These are phyloP conservation scores for Tachycineta bicolor DNA, from an alignment of 2,113 vertebrate species.

Conservation along the genomic window DNA sequence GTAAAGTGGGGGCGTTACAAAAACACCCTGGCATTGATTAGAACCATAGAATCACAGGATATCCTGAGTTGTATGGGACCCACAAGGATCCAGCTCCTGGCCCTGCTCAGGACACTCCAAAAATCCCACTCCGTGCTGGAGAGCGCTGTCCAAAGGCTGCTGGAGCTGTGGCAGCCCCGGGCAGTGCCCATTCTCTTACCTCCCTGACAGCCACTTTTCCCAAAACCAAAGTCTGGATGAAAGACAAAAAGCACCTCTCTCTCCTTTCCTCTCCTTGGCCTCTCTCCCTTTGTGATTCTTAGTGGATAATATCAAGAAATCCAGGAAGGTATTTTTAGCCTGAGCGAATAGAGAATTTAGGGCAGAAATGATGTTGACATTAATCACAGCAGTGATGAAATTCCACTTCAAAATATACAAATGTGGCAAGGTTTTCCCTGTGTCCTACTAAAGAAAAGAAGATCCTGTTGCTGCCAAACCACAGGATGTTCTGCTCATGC, in stretches of 20 bases:
- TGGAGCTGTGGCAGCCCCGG: neutral
- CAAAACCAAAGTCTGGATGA: neutral
- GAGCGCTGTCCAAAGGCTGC: rapidly evolving
- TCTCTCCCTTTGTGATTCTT: neutral
- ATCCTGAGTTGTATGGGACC: neutral
- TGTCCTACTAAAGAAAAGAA: conserved; percentile 40
- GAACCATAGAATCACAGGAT: neutral
- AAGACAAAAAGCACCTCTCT: neutral
- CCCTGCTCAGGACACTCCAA: neutral
- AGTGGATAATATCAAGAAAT: neutral
- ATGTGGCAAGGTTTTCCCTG: neutral
- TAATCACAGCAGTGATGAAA: conserved; percentile 15
- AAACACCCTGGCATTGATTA: neutral
- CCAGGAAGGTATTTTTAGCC: conserved; percentile 19
- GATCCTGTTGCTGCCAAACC: conserved; percentile 12
- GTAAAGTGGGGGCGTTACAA: neutral
- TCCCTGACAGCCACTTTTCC: neutral
- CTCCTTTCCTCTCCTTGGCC: neutral
- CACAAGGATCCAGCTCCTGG: neutral
- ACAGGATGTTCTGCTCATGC: neutral
- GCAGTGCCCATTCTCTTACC: neutral
- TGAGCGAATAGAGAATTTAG: conserved; percentile 26
- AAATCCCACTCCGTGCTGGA: rapidly evolving
- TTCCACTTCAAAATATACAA: neutral
- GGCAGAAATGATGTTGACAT: conserved; percentile 24